Evolutionary conservation across 2,113 vertebrate species (phyloP).

Genomic region (Thomomys bottae): DNA sequence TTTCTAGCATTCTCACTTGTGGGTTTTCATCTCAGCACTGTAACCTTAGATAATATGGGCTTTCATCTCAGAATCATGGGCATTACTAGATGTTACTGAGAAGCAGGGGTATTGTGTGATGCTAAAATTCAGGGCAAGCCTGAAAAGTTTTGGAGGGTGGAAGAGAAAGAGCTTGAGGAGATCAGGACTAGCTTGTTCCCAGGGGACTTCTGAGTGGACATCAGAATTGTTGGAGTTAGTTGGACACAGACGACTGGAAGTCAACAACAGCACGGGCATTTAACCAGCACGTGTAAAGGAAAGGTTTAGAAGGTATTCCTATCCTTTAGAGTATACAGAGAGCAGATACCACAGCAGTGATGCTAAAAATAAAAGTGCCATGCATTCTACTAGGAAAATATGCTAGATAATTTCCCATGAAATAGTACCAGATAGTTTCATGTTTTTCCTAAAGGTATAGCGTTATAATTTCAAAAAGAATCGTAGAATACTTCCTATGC

Average conservation of each 20-base stretch:
- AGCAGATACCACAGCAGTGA: background rate
- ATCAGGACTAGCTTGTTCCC: background rate
- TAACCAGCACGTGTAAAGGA: background rate
- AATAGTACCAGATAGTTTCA: background rate
- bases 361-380: background rate
- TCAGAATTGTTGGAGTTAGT: background rate
- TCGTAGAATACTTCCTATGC: background rate
- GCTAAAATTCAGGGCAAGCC: too few species aligned
- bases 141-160: background rate
- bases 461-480: background rate
- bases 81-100: background rate
- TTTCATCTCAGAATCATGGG: background rate
- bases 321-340: too few species aligned
- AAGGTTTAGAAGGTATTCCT: background rate
- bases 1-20: background rate
- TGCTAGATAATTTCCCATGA: background rate
- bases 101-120: background rate
- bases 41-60: background rate
- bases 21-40: background rate
- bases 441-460: background rate
- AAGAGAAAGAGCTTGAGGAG: background rate
- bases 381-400: background rate
- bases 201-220: background rate
- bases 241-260: too few species aligned
- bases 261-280: background rate